A percentile compares a stretch with the other conserved stretches of the same genome.
Conservation (phyloP, 2,113 vertebrate species). For the Peromyscus californicus region DNA sequence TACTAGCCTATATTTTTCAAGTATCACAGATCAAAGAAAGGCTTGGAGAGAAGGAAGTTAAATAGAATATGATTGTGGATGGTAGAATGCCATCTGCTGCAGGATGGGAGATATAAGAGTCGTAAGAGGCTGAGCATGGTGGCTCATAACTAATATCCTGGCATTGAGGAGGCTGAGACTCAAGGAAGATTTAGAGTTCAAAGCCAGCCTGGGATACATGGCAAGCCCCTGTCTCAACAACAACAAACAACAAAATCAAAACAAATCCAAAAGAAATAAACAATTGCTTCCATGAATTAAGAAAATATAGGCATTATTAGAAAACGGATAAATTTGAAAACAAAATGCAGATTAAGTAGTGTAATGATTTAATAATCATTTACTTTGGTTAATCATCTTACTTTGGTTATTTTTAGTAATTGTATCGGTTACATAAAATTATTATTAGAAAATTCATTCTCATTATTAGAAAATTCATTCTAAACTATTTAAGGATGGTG, state of each 20-base stretch:
- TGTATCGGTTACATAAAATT: not conserved
- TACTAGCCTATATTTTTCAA: not conserved
- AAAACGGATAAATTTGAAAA: not conserved
- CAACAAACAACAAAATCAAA: not conserved
- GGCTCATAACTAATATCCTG: not conserved
- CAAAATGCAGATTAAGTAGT: not conserved
- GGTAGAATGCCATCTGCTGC: not conserved
- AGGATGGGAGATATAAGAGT: too few species aligned
- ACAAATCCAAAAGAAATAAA: not conserved
- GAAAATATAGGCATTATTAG: not conserved
- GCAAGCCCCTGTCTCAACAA: not conserved
- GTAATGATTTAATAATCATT: not conserved
- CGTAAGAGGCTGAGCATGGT: too few species aligned
- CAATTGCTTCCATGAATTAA: not conserved
- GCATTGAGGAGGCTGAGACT: not conserved
- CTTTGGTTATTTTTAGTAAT: not conserved
- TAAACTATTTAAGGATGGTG: not conserved
- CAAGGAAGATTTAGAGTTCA: not conserved
- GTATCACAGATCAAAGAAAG: conserved; percentile 34
- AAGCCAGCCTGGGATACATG: not conserved
- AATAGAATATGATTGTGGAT: not conserved
- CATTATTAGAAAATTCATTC: not conserved
- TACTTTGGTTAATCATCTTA: not conserved
- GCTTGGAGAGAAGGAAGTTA: not conserved
- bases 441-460: not conserved